phyloP scores from a whole-genome alignment of 1,140 invertebrate genomes.

The Drosophila hydei region DNA sequence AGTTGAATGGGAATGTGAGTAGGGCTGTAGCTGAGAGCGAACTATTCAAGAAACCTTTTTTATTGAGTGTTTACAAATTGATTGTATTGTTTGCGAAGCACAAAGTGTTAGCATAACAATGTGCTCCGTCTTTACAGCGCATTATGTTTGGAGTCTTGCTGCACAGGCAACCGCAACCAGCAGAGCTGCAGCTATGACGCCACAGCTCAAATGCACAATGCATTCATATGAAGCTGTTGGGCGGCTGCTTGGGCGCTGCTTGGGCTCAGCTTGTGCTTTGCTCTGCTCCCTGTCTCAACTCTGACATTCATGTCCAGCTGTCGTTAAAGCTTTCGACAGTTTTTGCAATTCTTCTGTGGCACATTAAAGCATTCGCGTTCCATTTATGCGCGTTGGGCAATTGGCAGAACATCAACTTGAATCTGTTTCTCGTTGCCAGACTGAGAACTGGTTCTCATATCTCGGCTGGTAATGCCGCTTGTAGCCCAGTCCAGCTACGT shows the following conservation, averaged over 20 bases:
- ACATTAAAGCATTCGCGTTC: slow-evolving; percentile 28
- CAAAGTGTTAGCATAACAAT: too few relatives aligned
- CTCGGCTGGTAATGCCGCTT: slow-evolving; percentile 58
- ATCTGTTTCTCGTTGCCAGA: slow-evolving; percentile 46
- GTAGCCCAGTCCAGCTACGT: slow-evolving; percentile 28
- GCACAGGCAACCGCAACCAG: slow-evolving; percentile 50
- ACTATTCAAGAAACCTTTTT: too few relatives aligned
- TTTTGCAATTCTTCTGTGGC: slow-evolving; percentile 12
- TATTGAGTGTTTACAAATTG: too few relatives aligned
- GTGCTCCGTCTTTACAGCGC: slow-evolving; percentile 9
- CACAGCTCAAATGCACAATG: slow-evolving; percentile 55
- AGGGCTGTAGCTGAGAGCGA: too few relatives aligned
- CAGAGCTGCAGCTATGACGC: slow-evolving; percentile 51
- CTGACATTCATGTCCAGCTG: slow-evolving; percentile 57
- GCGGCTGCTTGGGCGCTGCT: slow-evolving; percentile 2
- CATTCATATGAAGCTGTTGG: slow-evolving; percentile 58
- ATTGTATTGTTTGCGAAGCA: too few relatives aligned
- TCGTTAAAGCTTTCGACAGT: slow-evolving; percentile 12
- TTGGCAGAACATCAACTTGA: slow-evolving; percentile 36
- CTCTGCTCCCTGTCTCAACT: slow-evolving; percentile 50
- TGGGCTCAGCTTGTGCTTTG: background rate
- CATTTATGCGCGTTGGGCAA: slow-evolving; percentile 16
- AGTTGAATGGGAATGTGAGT: background rate
- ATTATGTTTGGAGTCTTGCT: slow-evolving; percentile 35
- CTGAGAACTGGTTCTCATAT: slow-evolving; percentile 57